Evolutionary conservation across 2,888 invertebrate genomes (phyloP).

Genomic region (Choreutis nemorana): DNA sequence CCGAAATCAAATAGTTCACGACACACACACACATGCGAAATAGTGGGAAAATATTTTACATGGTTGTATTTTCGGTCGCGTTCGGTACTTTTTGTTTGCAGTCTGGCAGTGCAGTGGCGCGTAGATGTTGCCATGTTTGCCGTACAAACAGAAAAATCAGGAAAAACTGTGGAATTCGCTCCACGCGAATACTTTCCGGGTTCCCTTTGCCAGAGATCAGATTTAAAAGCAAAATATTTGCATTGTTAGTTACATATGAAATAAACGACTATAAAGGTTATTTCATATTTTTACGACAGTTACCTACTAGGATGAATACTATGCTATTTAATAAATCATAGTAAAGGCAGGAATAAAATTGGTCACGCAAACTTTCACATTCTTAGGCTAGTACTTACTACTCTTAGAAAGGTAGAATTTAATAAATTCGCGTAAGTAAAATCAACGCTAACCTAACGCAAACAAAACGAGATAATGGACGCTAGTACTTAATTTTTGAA

Average conservation of each 20-base stretch:
- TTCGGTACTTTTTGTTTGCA: constrained; percentile 30
- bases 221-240: not conserved
- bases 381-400: no score
- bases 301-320: no score
- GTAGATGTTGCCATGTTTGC: constrained; percentile 36
- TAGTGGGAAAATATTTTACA: constrained; percentile 26
- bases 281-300: no score
- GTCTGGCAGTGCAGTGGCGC: constrained; percentile 33
- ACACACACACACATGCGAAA: constrained; percentile 24
- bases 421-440: no score
- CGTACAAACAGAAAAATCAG: constrained; percentile 32
- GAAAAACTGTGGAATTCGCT: constrained; percentile 22
- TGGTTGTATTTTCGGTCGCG: constrained; percentile 22
- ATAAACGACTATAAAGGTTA: not conserved
- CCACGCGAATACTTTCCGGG: not conserved
- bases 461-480: no score
- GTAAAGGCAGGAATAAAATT: no score
- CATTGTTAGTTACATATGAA: not conserved
- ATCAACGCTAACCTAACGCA: no score
- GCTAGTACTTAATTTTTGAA: no score
- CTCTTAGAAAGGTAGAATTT: no score
- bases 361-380: no score
- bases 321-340: no score
- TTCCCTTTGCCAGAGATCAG: not conserved
- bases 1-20: no score